Evolutionary conservation across 2,113 vertebrate genomes (phyloP).

Genomic region (Puntigrus tetrazona): DNA sequence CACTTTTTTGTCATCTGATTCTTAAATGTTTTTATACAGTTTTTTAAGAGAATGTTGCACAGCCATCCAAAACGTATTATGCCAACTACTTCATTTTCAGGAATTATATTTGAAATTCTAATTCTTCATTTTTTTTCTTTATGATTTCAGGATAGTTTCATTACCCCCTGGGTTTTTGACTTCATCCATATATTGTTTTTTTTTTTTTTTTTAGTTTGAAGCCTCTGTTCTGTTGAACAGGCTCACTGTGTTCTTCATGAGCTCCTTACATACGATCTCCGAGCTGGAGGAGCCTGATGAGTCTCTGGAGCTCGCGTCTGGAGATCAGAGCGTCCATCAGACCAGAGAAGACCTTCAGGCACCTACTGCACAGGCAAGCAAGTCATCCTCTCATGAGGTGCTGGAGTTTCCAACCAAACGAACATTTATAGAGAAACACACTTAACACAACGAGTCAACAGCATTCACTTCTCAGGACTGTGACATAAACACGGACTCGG

Average conservation of each 20-base stretch:
- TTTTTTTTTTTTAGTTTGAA: neutral
- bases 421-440: neutral
- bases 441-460: neutral
- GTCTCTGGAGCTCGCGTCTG: constrained; percentile 1
- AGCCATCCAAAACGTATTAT: no score
- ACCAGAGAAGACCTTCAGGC: no score
- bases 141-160: neutral
- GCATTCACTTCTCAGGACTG: neutral
- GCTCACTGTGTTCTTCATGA: neutral
- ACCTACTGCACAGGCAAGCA: neutral
- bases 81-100: neutral
- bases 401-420: neutral
- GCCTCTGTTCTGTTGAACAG: neutral
- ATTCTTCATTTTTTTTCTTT: neutral
- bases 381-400: neutral
- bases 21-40: neutral
- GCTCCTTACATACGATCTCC: constrained; percentile 36
- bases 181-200: neutral
- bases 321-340: neutral
- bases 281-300: constrained; percentile 27
- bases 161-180: neutral
- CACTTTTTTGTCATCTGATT: neutral
- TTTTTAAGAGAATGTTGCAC: neutral
- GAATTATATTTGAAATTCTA: neutral
- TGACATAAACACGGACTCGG: no score